Percentiles rank a stretch among this genome's conserved stretches.
phyloP scores from a whole-genome alignment of 1,140 invertebrate species.

The Mesaphorura yosii region DNA sequence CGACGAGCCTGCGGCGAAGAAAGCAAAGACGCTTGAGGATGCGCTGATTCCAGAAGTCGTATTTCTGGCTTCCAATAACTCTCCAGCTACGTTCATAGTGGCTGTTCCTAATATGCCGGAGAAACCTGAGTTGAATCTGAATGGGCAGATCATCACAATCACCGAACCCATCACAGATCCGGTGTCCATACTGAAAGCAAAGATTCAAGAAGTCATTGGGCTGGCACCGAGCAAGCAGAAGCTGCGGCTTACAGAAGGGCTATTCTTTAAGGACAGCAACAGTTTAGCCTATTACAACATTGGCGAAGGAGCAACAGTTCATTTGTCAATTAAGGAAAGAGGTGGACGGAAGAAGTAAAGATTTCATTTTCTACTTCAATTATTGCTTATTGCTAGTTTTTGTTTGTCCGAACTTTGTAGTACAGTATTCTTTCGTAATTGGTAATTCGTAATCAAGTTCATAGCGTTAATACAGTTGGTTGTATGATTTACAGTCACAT shows the following conservation, averaged over 20 bases:
- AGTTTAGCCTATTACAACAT: constrained; percentile 93
- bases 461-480: too few species aligned
- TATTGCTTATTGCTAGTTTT: too few species aligned
- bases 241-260: constrained; percentile 82
- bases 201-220: constrained; percentile 74
- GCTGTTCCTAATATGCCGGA: constrained; percentile 66
- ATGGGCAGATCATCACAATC: constrained; percentile 74
- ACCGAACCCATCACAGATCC: constrained; percentile 67
- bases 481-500: too few species aligned
- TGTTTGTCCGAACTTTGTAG: too few species aligned
- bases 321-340: constrained; percentile 88
- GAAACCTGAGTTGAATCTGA: constrained; percentile 92
- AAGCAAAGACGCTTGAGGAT: constrained; percentile 74
- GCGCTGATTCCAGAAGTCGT: constrained; percentile 74
- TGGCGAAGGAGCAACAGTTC: constrained; percentile 63
- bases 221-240: constrained; percentile 98
- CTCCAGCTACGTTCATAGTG: constrained; percentile 64
- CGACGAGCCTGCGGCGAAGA: constrained; percentile 79
- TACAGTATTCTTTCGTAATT: too few species aligned
- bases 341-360: constrained; percentile 93
- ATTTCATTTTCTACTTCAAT: too few species aligned
- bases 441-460: too few species aligned
- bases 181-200: constrained; percentile 74
- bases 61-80: constrained; percentile 58
- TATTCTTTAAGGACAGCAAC: constrained; percentile 97